Base-by-base conservation (phyloP, 30 jellyfish, hydroid and myxozoan genomes). In the Nemopilema nomurai region DNA sequence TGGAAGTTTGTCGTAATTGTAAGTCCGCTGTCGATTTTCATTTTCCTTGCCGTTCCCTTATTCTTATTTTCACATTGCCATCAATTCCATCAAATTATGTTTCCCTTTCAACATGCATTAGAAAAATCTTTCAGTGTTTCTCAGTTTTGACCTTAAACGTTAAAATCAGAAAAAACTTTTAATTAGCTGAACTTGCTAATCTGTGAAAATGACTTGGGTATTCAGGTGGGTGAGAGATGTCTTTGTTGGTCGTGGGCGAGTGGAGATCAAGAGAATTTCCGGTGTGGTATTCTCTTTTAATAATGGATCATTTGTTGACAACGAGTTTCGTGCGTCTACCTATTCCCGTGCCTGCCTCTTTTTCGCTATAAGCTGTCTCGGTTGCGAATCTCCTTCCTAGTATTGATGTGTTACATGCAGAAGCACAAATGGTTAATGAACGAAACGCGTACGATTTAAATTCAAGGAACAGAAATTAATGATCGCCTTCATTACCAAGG, bases 1-100 rank as follows among this genome's bases (percentile, higher is more conserved):
- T 84, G 93, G 87, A 84, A 84, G 53, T 8, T 74, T 1, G 52
- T 49, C 51, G 52, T 84, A 8, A 62, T 74, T 26, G 93, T 84
- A 74, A 84, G 93, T 84, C 80, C 62, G 27, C 74, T 22, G 23
- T 69, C 79, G 6, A 69, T 3, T 77, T 50, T 23, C 30, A 19
- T 77, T 49, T 32, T 57, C 1, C 0, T 30, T 50, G 1, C 23
- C 41, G 73, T 49, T n/a, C n/a, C n/a, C n/a, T n/a, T n/a, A n/a
- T n/a, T n/a, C n/a, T n/a, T n/a, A n/a, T n/a, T n/a, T n/a, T n/a
- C n/a, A n/a, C n/a, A n/a, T n/a, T n/a, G n/a, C n/a, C n/a, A n/a
- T n/a, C n/a, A n/a, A n/a, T n/a, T n/a, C n/a, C n/a, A n/a, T n/a
- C n/a, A n/a, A n/a, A n/a, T n/a, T n/a, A n/a, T n/a, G n/a, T n/a